Base-by-base conservation (phyloP, 2,888 invertebrate genomes). In the Ethmia dodecea region DNA sequence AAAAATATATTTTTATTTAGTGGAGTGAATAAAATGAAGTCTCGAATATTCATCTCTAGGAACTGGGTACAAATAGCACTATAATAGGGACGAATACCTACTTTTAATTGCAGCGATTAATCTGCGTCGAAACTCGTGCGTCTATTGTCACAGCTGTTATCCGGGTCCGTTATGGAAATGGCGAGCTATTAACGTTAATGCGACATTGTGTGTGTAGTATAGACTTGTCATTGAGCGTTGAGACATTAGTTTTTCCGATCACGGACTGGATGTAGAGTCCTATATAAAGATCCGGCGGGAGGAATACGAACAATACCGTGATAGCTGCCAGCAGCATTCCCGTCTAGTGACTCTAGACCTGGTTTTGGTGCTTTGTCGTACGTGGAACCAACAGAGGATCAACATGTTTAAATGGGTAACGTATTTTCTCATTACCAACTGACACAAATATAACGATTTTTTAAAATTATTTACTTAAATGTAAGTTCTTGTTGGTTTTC, bases 231-330 rank as follows among this genome's bases (percentile, higher is more conserved):
- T 64, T 61, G 64, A 55, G 51, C 49, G 53, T 47, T 59, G 64
- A 69, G 71, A 70, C 63, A 78, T 80, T 80, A 78, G 54, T 52
- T 66, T 75, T 81, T 80, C 84, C 56, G 55, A 72, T 69, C 84
- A 83, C 83, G 84, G 56, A 62, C 60, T 49, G 64, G 63, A 67
- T 50, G 43, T 43, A 51, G 34, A 45, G 38, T 42, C 46, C 41
- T 33, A 77, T 83, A 81, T 66, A 80, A 75, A 63, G 55, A 40
- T 38, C 31, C 44, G 37, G 40, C 49, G 35, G 43, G 43, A 52
- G 49, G 48, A 40, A 45, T 37, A 36, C 28, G 35, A 13, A 33
- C 45, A 55, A 52, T 59, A 45, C 35, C 40, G 51, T 55, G 40
- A 50, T 56, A 45, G 53, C 45, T 34, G 52, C 48, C 53, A 58